These are phyloP conservation scores for Proteles cristata DNA, from an alignment of 2,113 vertebrate genomes.

Conservation along the genomic window DNA sequence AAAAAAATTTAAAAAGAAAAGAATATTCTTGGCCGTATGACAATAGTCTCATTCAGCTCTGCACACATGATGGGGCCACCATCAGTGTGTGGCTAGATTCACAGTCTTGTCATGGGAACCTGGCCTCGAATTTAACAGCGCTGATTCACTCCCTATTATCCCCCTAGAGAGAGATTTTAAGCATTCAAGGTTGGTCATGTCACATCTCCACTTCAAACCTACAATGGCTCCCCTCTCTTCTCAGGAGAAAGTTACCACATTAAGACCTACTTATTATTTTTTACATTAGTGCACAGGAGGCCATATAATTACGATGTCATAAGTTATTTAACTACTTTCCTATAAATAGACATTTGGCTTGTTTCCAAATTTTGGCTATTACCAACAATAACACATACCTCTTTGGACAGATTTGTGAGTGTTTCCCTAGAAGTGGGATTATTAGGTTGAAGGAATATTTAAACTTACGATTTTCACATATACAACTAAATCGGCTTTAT, in stretches of 20 bases:
- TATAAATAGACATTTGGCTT: conserved; percentile 52
- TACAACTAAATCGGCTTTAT: neutral
- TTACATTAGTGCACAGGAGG: neutral
- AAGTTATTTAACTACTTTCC: conserved; percentile 61
- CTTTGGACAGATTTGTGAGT: conserved; percentile 2
- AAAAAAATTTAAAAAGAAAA: too few species aligned
- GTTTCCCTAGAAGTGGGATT: conserved; percentile 19
- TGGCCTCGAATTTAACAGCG: neutral
- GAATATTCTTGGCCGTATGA: neutral
- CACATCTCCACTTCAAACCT: neutral
- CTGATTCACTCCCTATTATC: conserved; percentile 42
- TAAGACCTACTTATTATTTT: neutral
- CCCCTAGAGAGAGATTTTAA: neutral
- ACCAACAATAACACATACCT: neutral
- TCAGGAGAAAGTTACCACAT: neutral
- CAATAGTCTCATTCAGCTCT: neutral
- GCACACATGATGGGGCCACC: neutral
- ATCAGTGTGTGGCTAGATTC: neutral
- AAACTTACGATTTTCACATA: neutral
- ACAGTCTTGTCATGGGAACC: neutral
- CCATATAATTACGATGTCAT: conserved; percentile 3
- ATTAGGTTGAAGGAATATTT: conserved; percentile 19
- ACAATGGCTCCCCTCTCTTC: neutral
- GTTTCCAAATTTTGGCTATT: conserved; percentile 34
- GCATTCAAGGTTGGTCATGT: conserved; percentile 30